These are phyloP conservation scores for Haliclona indistincta DNA, from an alignment of 37 sponge, comb jelly and placozoan species.

Conservation along the genomic window DNA sequence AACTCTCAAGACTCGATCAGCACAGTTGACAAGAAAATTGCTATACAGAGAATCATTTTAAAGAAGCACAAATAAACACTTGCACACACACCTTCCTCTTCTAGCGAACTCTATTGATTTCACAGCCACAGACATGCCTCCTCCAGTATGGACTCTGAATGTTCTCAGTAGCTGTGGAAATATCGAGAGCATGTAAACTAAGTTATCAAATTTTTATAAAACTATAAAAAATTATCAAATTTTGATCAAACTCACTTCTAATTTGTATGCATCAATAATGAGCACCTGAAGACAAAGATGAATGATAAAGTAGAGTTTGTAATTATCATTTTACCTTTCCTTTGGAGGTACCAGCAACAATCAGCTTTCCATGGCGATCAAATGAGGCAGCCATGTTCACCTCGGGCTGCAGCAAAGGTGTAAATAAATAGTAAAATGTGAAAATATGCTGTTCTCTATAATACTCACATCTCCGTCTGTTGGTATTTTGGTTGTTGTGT, in stretches of 20 bases:
- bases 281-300: conserved; percentile 38
- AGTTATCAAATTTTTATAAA: no score
- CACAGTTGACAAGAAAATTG: conserved; percentile 88
- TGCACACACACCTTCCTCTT: conserved; percentile 61
- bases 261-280: conserved; percentile 56
- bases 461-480: conserved; percentile 84
- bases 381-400: conserved; percentile 88
- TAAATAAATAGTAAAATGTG: not conserved
- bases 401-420: conserved; percentile 61
- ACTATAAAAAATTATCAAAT: no score
- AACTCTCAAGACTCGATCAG: conserved; percentile 92
- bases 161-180: no score
- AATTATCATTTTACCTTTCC: conserved; percentile 67
- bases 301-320: conserved; percentile 13
- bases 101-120: conserved; percentile 92
- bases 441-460: not conserved
- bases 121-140: conserved; percentile 41
- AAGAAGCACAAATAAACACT: not conserved
- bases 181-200: no score
- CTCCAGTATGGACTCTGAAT: conserved; percentile 9
- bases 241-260: conserved; percentile 37
- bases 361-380: conserved; percentile 80
- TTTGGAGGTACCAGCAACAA: conserved; percentile 88
- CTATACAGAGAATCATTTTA: conserved; percentile 19
- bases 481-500: conserved; percentile 66